These are phyloP conservation scores for Neuroscelio doddi DNA, from an alignment of 2,888 invertebrate species.

Conservation along the genomic window DNA sequence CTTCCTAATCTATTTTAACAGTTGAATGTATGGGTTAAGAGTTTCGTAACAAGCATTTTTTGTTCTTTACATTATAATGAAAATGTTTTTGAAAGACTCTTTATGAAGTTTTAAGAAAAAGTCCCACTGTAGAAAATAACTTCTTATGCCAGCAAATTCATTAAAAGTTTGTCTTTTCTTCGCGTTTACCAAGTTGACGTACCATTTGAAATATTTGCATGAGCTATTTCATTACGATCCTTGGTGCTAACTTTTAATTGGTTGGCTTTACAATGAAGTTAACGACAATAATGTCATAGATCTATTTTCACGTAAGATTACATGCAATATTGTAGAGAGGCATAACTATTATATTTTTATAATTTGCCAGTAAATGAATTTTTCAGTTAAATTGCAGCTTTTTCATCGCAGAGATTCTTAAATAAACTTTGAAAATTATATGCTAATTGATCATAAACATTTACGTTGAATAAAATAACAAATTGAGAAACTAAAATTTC, in stretches of 20 bases:
- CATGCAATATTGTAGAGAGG: too few species aligned
- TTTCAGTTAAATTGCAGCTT: too few species aligned
- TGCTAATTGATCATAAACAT: too few species aligned
- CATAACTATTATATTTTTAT: too few species aligned
- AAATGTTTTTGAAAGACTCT: background rate
- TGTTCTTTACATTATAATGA: background rate
- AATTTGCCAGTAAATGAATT: too few species aligned
- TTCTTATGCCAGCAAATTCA: slow-evolving; percentile 48
- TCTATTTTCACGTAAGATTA: background rate
- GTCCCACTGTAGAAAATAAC: background rate
- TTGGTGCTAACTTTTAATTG: slow-evolving; percentile 4
- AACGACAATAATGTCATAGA: background rate
- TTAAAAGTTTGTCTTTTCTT: slow-evolving; percentile 53
- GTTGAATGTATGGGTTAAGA: too few species aligned
- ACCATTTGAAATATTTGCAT: slow-evolving; percentile 3
- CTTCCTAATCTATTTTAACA: too few species aligned
- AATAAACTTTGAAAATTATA: too few species aligned
- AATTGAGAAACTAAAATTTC: background rate
- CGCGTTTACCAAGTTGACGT: slow-evolving; percentile 34
- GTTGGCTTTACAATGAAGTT: background rate
- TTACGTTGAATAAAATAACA: too few species aligned
- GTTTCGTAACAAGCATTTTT: too few species aligned
- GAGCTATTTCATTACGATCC: background rate
- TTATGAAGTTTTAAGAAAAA: background rate
- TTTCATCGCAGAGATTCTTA: background rate